Percentiles rank a stretch among this genome's conserved stretches.
phyloP scores from a whole-genome alignment of 2,888 invertebrate genomes.

The Drosophila flavopinicola region DNA sequence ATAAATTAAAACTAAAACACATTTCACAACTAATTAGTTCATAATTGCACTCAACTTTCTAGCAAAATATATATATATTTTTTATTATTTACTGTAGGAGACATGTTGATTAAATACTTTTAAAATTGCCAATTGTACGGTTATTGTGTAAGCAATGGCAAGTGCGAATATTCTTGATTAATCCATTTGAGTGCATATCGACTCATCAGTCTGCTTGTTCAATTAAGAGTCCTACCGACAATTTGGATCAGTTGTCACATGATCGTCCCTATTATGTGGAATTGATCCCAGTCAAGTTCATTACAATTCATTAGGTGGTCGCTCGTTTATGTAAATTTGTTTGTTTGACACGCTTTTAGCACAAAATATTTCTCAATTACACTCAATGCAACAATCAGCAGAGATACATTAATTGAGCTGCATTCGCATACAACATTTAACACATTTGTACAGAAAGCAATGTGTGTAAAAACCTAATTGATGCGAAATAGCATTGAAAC shows the following conservation, averaged over 20 bases:
- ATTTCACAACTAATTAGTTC: too few relatives aligned
- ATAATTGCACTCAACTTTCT: conserved; percentile 3
- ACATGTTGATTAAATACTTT: conserved; percentile 18
- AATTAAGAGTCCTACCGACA: conserved; percentile 50
- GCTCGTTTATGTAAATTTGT: conserved; percentile 67
- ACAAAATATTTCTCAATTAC: conserved; percentile 41
- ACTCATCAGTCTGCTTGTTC: conserved; percentile 19
- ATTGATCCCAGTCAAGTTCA: conserved; percentile 52
- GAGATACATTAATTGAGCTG: conserved; percentile 53
- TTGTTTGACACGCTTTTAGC: conserved; percentile 45
- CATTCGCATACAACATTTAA: conserved; percentile 21
- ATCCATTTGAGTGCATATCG: conserved; percentile 26
- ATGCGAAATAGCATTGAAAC: conserved; percentile 22
- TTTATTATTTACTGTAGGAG: too few relatives aligned
- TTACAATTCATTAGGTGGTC: conserved; percentile 58
- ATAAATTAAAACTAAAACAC: too few relatives aligned
- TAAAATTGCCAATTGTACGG: conserved; percentile 3
- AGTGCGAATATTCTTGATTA: conserved; percentile 40
- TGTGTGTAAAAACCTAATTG: conserved; percentile 37
- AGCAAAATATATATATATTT: neutral
- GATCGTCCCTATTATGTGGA: conserved; percentile 43
- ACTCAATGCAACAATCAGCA: conserved; percentile 40
- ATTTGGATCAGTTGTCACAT: conserved; percentile 53
- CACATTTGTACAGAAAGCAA: conserved; percentile 9
- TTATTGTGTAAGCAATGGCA: conserved; percentile 32